Evolutionary conservation across 2,888 invertebrate species (phyloP).

Genomic region (Callinectes sapidus): DNA sequence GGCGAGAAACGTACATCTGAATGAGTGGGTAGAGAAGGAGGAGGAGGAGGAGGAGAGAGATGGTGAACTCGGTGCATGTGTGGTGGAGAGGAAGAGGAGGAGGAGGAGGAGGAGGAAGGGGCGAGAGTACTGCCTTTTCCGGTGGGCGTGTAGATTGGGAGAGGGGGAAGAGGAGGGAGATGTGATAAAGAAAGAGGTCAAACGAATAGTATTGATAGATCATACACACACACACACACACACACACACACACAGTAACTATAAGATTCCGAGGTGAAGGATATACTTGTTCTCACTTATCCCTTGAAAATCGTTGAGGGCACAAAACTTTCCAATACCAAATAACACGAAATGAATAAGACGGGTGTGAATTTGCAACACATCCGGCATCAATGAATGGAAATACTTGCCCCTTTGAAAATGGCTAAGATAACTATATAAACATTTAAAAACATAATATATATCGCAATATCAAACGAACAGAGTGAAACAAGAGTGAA

Average conservation of each 20-base stretch:
- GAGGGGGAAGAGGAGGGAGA: no score
- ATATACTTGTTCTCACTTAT: no score
- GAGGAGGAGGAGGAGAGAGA: neutral
- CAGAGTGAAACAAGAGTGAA: neutral
- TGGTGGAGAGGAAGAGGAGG: neutral
- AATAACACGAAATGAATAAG: no score
- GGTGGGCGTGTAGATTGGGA: conserved; percentile 13
- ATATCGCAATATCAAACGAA: no score
- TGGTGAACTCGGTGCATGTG: neutral
- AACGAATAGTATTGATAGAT: neutral
- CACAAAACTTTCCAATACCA: no score
- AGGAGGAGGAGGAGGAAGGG: conserved; percentile 27
- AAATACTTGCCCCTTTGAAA: no score
- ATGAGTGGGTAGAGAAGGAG: neutral
- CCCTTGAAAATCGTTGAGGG: no score
- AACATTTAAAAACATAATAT: no score
- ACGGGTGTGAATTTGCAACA: no score
- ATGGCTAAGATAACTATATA: no score
- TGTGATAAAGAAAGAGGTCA: neutral
- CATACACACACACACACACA: neutral
- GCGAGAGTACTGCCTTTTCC: neutral
- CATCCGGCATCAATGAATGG: no score
- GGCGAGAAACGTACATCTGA: neutral
- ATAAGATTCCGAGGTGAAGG: no score
- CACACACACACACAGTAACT: neutral